These are phyloP conservation scores for Micrasema minimum DNA, from an alignment of 1,140 invertebrate genomes.

Conservation along the genomic window DNA sequence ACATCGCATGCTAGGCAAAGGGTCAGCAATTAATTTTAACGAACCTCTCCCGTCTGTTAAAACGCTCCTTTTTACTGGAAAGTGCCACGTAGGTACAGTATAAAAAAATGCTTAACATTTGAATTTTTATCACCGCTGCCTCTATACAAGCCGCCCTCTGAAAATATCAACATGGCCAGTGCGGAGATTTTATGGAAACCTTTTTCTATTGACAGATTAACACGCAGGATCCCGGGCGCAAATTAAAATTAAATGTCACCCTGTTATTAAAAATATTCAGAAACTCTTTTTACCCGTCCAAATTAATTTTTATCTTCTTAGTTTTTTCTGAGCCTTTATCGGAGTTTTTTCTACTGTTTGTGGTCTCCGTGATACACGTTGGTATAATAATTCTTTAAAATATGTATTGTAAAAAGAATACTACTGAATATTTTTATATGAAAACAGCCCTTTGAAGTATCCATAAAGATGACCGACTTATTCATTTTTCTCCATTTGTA, in stretches of 20 bases:
- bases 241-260: constrained; percentile 44
- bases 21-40: constrained; percentile 53
- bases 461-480: too few relatives aligned
- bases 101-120: constrained; percentile 46
- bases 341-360: too few relatives aligned
- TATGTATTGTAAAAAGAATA: too few relatives aligned
- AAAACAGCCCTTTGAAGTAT: too few relatives aligned
- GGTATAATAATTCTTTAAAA: too few relatives aligned
- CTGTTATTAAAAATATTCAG: background rate
- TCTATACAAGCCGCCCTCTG: constrained; percentile 37
- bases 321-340: too few relatives aligned
- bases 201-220: constrained; percentile 50
- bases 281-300: too few relatives aligned
- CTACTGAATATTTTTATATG: too few relatives aligned
- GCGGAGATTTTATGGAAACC: constrained; percentile 23
- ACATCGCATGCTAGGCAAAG: background rate
- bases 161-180: constrained; percentile 45
- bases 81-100: constrained; percentile 13
- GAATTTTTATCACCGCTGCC: constrained; percentile 30
- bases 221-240: constrained; percentile 26
- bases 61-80: constrained; percentile 38
- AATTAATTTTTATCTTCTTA: too few relatives aligned
- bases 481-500: too few relatives aligned
- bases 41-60: constrained; percentile 25
- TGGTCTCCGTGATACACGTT: too few relatives aligned